Percentiles rank a stretch among this genome's conserved stretches.
These are phyloP conservation scores for Pterophyllum scalare DNA, from an alignment of 2,113 vertebrate genomes.

Conservation along the genomic window DNA sequence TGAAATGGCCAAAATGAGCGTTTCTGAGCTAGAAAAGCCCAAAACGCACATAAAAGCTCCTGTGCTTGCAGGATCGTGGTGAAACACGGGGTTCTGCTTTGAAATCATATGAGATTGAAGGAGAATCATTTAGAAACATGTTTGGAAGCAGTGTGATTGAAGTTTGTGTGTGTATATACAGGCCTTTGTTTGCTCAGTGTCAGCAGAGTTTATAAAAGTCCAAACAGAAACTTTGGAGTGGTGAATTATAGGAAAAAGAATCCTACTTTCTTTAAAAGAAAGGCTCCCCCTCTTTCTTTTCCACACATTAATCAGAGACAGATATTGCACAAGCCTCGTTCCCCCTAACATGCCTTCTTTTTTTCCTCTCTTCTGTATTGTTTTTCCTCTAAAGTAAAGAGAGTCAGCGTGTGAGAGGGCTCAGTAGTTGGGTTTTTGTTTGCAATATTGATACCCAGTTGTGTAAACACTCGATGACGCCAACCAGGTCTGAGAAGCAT, in stretches of 20 bases:
- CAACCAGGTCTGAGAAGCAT: constrained; percentile 55
- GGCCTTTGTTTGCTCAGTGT: constrained; percentile 8
- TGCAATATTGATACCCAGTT: not conserved
- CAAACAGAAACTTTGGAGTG: constrained; percentile 17
- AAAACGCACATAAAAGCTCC: too few relatives aligned
- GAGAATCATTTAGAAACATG: too few relatives aligned
- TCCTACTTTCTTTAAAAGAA: constrained; percentile 20
- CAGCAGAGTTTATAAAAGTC: constrained; percentile 30
- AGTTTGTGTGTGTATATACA: not conserved
- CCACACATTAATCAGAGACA: constrained; percentile 51
- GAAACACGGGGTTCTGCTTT: too few relatives aligned
- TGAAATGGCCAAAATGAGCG: too few relatives aligned
- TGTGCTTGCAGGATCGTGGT: too few relatives aligned
- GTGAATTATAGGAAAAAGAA: not conserved
- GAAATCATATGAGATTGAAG: too few relatives aligned
- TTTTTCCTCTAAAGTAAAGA: not conserved
- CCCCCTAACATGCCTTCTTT: not conserved
- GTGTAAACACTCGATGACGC: constrained; percentile 45
- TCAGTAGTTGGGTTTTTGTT: constrained; percentile 3
- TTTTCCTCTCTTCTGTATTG: accelerated
- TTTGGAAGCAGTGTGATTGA: too few relatives aligned
- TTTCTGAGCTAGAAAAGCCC: too few relatives aligned
- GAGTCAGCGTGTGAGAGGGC: not conserved
- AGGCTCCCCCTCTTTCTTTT: not conserved
- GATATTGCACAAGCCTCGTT: not conserved